Evolutionary conservation across 2,113 vertebrate species (phyloP).

Genomic region (Enhydra lutris): DNA sequence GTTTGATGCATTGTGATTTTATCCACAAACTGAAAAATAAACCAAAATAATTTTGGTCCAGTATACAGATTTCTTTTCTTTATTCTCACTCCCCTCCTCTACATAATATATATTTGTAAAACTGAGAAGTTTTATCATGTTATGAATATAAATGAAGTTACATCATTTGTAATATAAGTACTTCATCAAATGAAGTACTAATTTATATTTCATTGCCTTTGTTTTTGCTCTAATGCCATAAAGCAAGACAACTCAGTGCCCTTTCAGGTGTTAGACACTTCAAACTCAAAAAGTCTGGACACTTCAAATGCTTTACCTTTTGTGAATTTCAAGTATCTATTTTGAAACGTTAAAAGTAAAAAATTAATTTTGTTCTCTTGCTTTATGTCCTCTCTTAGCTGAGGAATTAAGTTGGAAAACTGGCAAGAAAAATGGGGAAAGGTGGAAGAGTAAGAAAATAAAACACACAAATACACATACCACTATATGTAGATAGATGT

Average conservation of each 20-base stretch:
- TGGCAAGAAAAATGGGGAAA: neutral
- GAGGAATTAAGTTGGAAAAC: constrained; percentile 3
- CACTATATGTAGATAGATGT: neutral
- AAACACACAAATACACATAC: neutral
- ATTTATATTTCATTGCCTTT: neutral
- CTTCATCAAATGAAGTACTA: neutral
- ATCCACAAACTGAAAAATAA: neutral
- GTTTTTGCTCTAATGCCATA: neutral
- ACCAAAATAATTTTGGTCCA: neutral
- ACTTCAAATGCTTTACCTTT: neutral
- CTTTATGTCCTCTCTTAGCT: neutral
- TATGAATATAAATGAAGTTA: neutral
- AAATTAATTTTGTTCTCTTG: neutral
- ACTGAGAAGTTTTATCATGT: neutral
- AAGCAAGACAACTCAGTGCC: neutral
- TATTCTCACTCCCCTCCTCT: neutral
- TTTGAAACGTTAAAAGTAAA: neutral
- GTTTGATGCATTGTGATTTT: neutral
- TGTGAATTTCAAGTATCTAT: neutral
- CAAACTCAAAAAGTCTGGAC: neutral
- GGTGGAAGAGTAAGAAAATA: neutral
- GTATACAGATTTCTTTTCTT: neutral
- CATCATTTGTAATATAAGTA: neutral
- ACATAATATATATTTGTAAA: neutral
- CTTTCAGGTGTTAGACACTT: neutral